Conservation (phyloP, 1,140 invertebrate species). For the Drosophila orosa region DNA sequence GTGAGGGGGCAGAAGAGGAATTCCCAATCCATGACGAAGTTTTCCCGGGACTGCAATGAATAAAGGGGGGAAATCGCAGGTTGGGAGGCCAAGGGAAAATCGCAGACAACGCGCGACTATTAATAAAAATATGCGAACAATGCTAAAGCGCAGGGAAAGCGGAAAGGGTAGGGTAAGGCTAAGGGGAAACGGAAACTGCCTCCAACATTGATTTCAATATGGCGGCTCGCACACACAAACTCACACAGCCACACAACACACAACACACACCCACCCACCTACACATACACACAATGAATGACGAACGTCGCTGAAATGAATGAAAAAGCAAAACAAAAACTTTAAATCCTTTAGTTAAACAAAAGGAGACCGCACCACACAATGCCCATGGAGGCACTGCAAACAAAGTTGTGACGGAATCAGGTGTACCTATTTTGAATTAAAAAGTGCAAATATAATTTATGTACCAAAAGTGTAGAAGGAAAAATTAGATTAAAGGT, state of each 20-base stretch:
- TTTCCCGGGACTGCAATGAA: slow-evolving; percentile 51
- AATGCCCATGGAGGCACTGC: slow-evolving; percentile 32
- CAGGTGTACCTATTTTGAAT: background rate
- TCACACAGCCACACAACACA: slow-evolving; percentile 22
- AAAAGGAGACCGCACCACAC: slow-evolving; percentile 58
- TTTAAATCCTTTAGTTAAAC: slow-evolving; percentile 77
- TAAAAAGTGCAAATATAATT: no score
- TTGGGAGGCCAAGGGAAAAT: slow-evolving; percentile 50
- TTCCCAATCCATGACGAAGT: slow-evolving; percentile 64
- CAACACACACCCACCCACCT: slow-evolving; percentile 8
- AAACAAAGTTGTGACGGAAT: background rate
- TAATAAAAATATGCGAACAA: slow-evolving; percentile 77
- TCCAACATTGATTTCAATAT: slow-evolving; percentile 72
- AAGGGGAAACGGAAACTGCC: slow-evolving; percentile 25
- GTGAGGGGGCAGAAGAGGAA: slow-evolving; percentile 9
- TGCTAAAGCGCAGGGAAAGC: slow-evolving; percentile 47
- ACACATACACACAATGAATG: slow-evolving; percentile 52
- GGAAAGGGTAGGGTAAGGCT: slow-evolving; percentile 5
- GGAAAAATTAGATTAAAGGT: background rate
- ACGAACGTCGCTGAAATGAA: slow-evolving; percentile 64
- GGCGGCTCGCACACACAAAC: slow-evolving; percentile 39
- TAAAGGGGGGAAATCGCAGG: slow-evolving; percentile 12
- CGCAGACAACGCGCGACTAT: slow-evolving; percentile 75
- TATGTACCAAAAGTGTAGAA: no score
- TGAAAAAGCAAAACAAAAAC: slow-evolving; percentile 73